These are phyloP conservation scores for Alentia gelatinosa DNA, from an alignment of 2,888 invertebrate species.

Conservation along the genomic window DNA sequence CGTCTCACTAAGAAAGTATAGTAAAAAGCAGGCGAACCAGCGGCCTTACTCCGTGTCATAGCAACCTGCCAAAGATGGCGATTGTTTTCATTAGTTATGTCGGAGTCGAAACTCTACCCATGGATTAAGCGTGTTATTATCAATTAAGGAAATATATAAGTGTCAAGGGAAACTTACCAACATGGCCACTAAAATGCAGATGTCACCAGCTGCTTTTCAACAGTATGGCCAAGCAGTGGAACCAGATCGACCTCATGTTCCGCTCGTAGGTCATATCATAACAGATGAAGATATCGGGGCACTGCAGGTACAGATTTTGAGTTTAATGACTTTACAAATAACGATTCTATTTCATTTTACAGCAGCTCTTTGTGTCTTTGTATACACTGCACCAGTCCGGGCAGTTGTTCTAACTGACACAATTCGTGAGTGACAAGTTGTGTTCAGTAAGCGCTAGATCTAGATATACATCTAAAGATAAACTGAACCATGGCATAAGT, in stretches of 20 bases:
- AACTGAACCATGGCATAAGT: no score
- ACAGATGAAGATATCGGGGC: slow-evolving; percentile 78
- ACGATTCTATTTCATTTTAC: no score
- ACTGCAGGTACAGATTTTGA: slow-evolving; percentile 70
- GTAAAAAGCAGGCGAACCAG: no score
- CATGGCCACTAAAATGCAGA: slow-evolving; percentile 49
- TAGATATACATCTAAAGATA: no score
- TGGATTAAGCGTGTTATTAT: background rate
- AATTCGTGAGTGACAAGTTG: no score
- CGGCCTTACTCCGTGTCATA: no score
- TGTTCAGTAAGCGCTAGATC: no score
- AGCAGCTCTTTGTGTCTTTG: no score
- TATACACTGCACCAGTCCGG: no score
- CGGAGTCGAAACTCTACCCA: background rate
- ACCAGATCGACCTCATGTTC: slow-evolving; percentile 65
- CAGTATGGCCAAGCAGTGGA: slow-evolving; percentile 41
- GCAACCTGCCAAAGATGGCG: slow-evolving; percentile 58
- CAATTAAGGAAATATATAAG: background rate
- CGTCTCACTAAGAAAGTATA: background rate
- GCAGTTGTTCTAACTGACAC: no score
- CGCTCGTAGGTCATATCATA: slow-evolving; percentile 77
- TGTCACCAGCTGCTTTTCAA: background rate
- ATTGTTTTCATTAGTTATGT: slow-evolving; percentile 13
- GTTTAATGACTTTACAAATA: no score
- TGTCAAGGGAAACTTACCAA: background rate